These are phyloP conservation scores for Molossus molossus DNA, from an alignment of 2,797 vertebrate species.

Conservation along the genomic window DNA sequence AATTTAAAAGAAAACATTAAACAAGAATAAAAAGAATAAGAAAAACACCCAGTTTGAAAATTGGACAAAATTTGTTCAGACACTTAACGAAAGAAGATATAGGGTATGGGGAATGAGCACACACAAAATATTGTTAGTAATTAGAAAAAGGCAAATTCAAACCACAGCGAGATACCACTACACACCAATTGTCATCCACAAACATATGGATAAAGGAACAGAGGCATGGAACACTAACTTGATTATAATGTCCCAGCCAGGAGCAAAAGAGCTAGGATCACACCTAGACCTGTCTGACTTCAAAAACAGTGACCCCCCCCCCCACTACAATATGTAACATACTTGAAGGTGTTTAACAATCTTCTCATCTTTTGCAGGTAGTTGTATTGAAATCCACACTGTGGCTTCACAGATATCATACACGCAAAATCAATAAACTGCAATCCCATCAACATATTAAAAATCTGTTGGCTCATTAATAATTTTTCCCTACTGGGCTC, in stretches of 20 bases:
- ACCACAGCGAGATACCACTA: not conserved
- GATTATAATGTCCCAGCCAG: not conserved
- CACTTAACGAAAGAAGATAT: not conserved
- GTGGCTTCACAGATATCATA: not conserved
- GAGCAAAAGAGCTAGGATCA: not conserved
- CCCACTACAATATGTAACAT: accelerated
- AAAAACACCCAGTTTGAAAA: not conserved
- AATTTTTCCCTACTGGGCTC: conserved; percentile 1
- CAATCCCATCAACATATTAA: conserved; percentile 19
- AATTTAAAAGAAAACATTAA: too few relatives aligned
- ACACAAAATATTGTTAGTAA: not conserved
- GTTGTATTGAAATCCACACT: conserved; percentile 14
- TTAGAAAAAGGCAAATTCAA: not conserved
- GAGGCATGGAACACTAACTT: not conserved
- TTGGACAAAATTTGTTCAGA: not conserved
- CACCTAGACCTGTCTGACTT: not conserved
- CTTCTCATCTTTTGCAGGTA: not conserved
- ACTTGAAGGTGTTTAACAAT: not conserved
- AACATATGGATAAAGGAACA: not conserved
- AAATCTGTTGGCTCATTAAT: conserved; percentile 62
- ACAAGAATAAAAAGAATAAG: not conserved
- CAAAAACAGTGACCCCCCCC: not conserved
- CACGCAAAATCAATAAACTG: conserved; percentile 64
- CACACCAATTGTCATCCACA: not conserved
- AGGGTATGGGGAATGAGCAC: not conserved